A percentile compares a stretch with the other conserved stretches of the same genome.
Conservation (phyloP, 53 echinoderm and acorn worm genomes). For the Astropecten irregularis region DNA sequence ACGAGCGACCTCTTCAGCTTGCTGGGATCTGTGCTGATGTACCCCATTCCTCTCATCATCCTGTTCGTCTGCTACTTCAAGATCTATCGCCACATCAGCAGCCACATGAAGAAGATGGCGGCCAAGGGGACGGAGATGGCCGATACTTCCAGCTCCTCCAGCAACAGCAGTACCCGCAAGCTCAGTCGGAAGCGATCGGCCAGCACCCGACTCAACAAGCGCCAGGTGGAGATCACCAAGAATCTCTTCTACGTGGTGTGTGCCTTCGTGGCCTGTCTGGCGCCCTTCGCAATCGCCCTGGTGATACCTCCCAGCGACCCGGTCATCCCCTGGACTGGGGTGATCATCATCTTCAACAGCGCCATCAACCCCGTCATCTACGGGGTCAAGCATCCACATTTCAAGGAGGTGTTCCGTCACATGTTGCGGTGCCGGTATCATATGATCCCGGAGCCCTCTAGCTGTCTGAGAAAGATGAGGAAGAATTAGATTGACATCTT, state of each 20-base stretch:
- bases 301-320: slow-evolving; percentile 49
- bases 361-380: slow-evolving; percentile 47
- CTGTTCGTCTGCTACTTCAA: slow-evolving; percentile 55
- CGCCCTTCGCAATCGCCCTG: slow-evolving; percentile 56
- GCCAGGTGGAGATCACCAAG: slow-evolving; percentile 60
- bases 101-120: slow-evolving; percentile 52
- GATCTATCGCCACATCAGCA: slow-evolving; percentile 60
- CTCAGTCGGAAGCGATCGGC: background rate
- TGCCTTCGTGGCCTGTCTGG: slow-evolving; percentile 54
- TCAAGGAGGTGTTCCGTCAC: slow-evolving; percentile 55
- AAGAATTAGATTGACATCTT: too few relatives aligned
- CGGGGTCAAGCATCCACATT: slow-evolving; percentile 47
- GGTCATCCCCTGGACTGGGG: slow-evolving; percentile 42
- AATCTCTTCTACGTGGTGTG: slow-evolving; percentile 64
- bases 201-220: background rate
- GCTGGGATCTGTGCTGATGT: slow-evolving; percentile 39
- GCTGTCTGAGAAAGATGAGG: slow-evolving; percentile 20
- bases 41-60: slow-evolving; percentile 51
- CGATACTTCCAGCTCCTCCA: background rate
- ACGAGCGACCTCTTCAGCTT: slow-evolving; percentile 52
- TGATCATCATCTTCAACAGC: slow-evolving; percentile 54
- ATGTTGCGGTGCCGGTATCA: slow-evolving; percentile 53
- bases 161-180: background rate
- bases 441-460: slow-evolving; percentile 41
- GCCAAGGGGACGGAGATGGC: background rate